Evolutionary conservation across 1,140 invertebrate species (phyloP).

Genomic region (Euura lappo): DNA sequence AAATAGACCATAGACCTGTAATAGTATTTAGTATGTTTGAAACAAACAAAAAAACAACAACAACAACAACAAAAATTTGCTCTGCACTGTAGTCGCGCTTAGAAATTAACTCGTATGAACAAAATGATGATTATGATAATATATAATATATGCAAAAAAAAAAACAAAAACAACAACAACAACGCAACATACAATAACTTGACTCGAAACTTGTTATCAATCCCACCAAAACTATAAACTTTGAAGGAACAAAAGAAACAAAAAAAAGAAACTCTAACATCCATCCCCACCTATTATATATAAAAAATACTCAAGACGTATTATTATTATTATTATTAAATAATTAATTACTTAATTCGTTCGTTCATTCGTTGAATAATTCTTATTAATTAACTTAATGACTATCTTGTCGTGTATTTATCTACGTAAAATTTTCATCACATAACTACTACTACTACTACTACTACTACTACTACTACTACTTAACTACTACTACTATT

Average conservation of each 20-base stretch:
- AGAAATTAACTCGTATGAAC: not conserved
- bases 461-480: not conserved
- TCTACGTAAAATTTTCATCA: not conserved
- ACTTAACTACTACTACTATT: not conserved
- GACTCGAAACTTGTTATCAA: no score
- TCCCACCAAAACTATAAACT: no score
- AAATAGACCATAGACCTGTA: not conserved
- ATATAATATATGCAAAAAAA: no score
- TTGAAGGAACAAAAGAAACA: no score
- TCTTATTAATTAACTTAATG: not conserved
- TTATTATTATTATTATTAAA: conserved; percentile 1
- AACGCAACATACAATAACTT: no score
- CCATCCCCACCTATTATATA: conserved; percentile 4
- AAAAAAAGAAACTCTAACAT: no score
- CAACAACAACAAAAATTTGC: not conserved
- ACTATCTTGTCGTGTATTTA: no score
- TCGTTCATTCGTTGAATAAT: not conserved
- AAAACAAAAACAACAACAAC: no score
- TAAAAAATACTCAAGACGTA: conserved; percentile 2
- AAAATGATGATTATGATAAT: no score
- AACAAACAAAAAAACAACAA: not conserved
- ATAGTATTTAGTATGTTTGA: not conserved
- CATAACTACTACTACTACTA: conserved; percentile 5
- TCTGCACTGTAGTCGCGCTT: not conserved
- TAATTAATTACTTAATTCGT: not conserved